phyloP scores from a whole-genome alignment of 2,888 invertebrate genomes.

The Agrotis clavis region DNA sequence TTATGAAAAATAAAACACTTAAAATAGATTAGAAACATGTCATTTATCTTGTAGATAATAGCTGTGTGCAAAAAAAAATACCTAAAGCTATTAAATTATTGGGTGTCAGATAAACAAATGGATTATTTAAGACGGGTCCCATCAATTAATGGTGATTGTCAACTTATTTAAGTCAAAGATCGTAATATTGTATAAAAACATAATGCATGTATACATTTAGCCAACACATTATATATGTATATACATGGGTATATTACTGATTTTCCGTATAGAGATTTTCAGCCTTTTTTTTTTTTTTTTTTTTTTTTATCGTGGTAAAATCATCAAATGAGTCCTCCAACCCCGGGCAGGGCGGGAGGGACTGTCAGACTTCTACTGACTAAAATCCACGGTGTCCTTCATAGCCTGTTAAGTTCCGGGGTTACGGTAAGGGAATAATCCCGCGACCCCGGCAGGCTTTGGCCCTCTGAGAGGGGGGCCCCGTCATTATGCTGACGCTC shows the following conservation, averaged over 20 bases:
- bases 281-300: too few relatives aligned
- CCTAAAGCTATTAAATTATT: background rate
- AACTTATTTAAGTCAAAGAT: background rate
- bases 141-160: background rate
- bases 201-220: too few relatives aligned
- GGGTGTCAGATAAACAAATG: background rate
- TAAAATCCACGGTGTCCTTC: too few relatives aligned
- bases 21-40: background rate
- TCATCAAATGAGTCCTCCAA: too few relatives aligned
- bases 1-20: background rate
- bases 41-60: background rate
- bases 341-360: too few relatives aligned
- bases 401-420: too few relatives aligned
- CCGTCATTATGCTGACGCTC: too few relatives aligned
- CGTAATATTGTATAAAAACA: background rate
- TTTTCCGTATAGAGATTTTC: background rate
- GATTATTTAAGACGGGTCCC: background rate
- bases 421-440: too few relatives aligned
- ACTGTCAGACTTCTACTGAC: too few relatives aligned
- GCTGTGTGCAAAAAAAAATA: background rate
- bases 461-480: too few relatives aligned
- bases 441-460: too few relatives aligned
- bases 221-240: background rate
- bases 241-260: background rate
- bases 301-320: too few relatives aligned